phyloP scores from a whole-genome alignment of 2,888 invertebrate species.

The Agrochola circellaris region DNA sequence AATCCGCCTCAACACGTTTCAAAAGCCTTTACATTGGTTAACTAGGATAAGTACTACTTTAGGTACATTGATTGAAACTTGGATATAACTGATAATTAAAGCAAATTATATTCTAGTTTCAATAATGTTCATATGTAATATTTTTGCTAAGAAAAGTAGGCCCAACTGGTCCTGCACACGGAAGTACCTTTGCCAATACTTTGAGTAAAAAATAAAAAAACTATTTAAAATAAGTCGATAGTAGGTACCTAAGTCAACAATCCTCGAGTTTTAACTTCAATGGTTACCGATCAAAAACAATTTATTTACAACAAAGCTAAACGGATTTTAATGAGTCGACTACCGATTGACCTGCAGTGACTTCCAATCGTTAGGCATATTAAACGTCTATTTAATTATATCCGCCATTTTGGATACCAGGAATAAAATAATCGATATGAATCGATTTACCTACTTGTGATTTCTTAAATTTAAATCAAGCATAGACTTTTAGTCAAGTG shows the following conservation, averaged over 20 bases:
- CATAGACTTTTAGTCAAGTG: not conserved
- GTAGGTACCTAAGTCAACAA: not conserved
- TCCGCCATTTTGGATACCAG: slow-evolving; percentile 41
- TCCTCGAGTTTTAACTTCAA: not conserved
- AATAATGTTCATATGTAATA: no score
- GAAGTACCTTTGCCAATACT: no score
- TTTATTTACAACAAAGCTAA: slow-evolving; percentile 47
- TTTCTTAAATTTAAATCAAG: slow-evolving; percentile 4
- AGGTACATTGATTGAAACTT: no score
- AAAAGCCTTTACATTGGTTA: no score
- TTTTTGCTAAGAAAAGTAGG: not conserved
- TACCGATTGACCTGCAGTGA: slow-evolving; percentile 55
- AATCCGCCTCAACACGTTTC: no score
- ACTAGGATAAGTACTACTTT: no score
- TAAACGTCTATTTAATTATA: slow-evolving; percentile 49
- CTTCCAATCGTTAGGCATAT: slow-evolving; percentile 52
- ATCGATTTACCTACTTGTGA: not conserved
- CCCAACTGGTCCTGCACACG: not conserved
- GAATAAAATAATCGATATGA: not conserved
- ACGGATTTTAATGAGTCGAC: slow-evolving; percentile 51
- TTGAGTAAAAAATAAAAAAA: not conserved
- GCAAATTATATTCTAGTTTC: no score
- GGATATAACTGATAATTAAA: no score
- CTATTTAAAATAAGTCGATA: not conserved
- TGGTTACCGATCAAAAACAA: slow-evolving; percentile 11